phyloP scores from a whole-genome alignment of 2,888 invertebrate genomes.

The Vesta saturnalis region DNA sequence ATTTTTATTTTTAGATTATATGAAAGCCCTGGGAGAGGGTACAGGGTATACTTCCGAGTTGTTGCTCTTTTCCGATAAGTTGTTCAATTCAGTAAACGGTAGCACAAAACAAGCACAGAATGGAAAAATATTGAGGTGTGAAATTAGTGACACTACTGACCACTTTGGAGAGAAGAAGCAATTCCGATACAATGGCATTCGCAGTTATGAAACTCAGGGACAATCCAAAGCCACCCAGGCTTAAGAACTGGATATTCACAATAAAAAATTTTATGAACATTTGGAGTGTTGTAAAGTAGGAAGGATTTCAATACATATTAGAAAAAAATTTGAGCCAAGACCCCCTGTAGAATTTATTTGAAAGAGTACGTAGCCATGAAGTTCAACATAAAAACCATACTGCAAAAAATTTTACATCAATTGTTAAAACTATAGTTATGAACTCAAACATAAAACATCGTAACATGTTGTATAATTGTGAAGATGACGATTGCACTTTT shows the following conservation, averaged over 20 bases:
- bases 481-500: constrained; percentile 3
- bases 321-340: constrained; percentile 14
- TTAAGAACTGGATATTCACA: constrained; percentile 17
- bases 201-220: not conserved
- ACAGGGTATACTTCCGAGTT: constrained; percentile 14
- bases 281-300: constrained; percentile 6
- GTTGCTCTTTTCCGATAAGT: constrained; percentile 11
- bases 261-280: constrained; percentile 16
- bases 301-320: constrained; percentile 10
- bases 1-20: not conserved
- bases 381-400: not conserved
- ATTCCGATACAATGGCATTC: not conserved
- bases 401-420: constrained; percentile 1
- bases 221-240: constrained; percentile 10
- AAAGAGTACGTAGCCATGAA: not conserved
- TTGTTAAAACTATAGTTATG: not conserved
- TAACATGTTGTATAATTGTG: not conserved
- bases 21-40: not conserved
- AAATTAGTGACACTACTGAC: not conserved
- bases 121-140: no score
- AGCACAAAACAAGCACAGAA: no score
- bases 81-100: constrained; percentile 22
- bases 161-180: constrained; percentile 8
- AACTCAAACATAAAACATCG: not conserved
- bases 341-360: constrained; percentile 3